These are phyloP conservation scores for Troglohyphantes excavatus DNA, from an alignment of 2,888 invertebrate species.

Conservation along the genomic window DNA sequence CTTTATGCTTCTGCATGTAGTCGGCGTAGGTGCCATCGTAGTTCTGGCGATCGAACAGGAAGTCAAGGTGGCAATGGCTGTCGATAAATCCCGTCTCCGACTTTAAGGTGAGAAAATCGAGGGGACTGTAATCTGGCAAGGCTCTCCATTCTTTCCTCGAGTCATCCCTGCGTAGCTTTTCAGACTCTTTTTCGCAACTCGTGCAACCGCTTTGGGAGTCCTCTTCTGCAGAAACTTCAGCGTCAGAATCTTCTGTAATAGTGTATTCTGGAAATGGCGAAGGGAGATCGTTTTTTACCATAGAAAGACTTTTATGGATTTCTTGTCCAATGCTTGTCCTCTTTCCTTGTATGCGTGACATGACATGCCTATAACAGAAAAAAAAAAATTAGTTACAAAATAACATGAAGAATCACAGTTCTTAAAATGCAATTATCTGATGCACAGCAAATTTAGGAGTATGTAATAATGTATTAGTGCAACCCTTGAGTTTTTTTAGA, in stretches of 20 bases:
- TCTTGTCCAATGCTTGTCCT: background rate
- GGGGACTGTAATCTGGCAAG: background rate
- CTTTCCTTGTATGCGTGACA: background rate
- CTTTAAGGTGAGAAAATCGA: background rate
- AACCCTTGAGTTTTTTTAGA: too few species aligned
- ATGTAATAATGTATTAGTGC: too few species aligned
- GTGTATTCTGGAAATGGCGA: background rate
- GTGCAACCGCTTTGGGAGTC: background rate
- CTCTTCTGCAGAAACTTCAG: background rate
- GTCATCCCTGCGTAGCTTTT: background rate
- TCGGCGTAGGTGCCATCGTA: constrained; percentile 81
- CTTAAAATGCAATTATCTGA: too few species aligned
- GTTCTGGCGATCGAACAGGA: constrained; percentile 77
- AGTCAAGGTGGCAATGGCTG: constrained; percentile 83
- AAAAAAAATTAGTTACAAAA: too few species aligned
- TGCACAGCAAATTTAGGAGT: too few species aligned
- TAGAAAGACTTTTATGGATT: background rate
- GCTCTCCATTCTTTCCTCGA: background rate
- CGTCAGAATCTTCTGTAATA: background rate
- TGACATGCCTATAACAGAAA: background rate
- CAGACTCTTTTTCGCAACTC: background rate
- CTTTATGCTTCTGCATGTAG: constrained; percentile 80
- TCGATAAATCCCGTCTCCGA: constrained; percentile 80
- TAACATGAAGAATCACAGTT: too few species aligned
- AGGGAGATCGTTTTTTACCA: background rate